These are phyloP conservation scores for Stictonetta naevosa DNA, from an alignment of 2,113 vertebrate species.

Conservation along the genomic window DNA sequence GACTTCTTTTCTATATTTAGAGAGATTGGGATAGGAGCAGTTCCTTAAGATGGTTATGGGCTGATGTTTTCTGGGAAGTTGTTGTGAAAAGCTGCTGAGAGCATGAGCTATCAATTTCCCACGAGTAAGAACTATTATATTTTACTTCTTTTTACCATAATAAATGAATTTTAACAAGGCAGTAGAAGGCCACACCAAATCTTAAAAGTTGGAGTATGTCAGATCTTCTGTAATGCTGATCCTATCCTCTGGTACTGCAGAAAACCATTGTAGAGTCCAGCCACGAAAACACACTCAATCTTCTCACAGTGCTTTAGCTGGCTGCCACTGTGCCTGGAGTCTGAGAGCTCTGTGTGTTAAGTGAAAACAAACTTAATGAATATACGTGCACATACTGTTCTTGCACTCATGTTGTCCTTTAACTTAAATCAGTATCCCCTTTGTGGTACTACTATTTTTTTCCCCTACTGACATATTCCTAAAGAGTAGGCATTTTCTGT, in stretches of 20 bases:
- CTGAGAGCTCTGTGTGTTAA: rapidly evolving
- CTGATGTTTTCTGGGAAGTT: not conserved
- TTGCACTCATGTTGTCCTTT: not conserved
- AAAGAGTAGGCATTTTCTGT: not conserved
- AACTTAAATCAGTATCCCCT: not conserved
- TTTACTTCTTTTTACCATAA: not conserved
- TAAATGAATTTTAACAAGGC: not conserved
- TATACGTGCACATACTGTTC: not conserved
- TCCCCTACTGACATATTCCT: not conserved
- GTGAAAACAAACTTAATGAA: not conserved
- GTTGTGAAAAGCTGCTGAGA: not conserved
- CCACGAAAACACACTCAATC: not conserved
- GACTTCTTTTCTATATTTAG: not conserved
- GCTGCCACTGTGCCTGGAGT: not conserved
- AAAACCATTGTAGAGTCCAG: not conserved
- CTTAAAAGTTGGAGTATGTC: not conserved
- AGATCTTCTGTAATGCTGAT: not conserved
- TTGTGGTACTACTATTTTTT: not conserved
- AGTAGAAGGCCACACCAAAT: not conserved
- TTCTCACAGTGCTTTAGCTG: not conserved
- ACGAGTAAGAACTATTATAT: not conserved
- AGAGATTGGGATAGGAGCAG: not conserved
- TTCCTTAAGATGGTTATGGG: not conserved
- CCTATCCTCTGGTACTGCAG: not conserved
- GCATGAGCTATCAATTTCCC: not conserved